Evolutionary conservation across 2,797 vertebrate species (phyloP), one percentile per base, ranked within the genome.

Genomic region (Pampus argenteus): DNA sequence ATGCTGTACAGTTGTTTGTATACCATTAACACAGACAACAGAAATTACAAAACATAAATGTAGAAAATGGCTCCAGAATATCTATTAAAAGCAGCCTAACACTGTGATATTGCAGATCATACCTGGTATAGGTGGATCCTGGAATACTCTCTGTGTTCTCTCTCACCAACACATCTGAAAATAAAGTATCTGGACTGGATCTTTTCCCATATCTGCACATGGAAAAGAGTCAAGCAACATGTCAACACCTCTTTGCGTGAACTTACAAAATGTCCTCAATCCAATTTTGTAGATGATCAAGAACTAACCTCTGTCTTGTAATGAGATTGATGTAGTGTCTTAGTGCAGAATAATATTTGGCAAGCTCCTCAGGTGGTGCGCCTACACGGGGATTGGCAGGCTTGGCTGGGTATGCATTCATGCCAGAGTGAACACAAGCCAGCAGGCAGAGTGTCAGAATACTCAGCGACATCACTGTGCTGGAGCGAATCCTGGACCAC

Each of bases 321-420:
- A 98, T 97, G 81, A 98, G 96, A 81, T 99, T 98, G 93, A 99
- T 97, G 93, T 99, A 99, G 90, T 97, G 96, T 86, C 96, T 94
- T 83, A 99, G 91, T 44, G 96, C 97, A 47, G 96, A 95, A 82
- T 97, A 98, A 86, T 97, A 98, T 93, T 95, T 97, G 90, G 95
- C 96, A 75, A 97, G 89, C 71, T 98, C 96, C 84, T 98, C 96
- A 44, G 95, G 94, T 18, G 96, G 92, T 0, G 96, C 95, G 1
- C 95, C 95, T 74, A 97, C 94, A 7, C 88, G 94, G 0, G 97
- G 97, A 82, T 94, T 96, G 84, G 94, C 89, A 14, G 97, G 97
- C 91, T 97, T 98, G 90, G 91, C 94, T 40, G 97, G 97, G 87
- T 97, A 98, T 8, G 95, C 95, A 51, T 95, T 94, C 18, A 92